Percentiles rank a stretch among this genome's conserved stretches.
phyloP scores from a whole-genome alignment of 35 echinoderm and acorn worm species.

The Lytechinus variegatus region DNA sequence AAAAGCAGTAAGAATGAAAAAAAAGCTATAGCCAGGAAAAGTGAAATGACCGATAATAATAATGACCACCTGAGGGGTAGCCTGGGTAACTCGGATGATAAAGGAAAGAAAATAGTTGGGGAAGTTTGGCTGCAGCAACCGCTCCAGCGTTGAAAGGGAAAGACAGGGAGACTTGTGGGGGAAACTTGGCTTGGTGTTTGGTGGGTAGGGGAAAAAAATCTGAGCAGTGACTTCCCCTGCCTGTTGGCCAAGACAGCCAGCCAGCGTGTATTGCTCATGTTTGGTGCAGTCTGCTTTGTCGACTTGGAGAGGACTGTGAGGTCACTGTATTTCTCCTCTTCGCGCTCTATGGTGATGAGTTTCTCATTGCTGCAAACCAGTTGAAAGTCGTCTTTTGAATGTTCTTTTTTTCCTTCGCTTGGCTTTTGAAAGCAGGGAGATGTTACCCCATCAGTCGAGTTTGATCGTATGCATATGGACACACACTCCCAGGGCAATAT shows the following conservation, averaged over 20 bases:
- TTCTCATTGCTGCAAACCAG: neutral
- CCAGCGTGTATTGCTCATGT: neutral
- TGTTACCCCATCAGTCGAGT: neutral
- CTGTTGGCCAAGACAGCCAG: neutral
- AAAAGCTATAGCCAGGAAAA: neutral
- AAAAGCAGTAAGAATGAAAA: neutral
- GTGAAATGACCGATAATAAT: neutral
- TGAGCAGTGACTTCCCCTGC: slow-evolving; percentile 7
- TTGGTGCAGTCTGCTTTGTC: neutral
- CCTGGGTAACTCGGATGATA: neutral
- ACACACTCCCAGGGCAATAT: slow-evolving; percentile 9
- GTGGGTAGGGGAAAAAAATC: neutral
- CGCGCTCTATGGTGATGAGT: neutral
- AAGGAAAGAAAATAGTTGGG: neutral
- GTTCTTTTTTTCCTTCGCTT: neutral
- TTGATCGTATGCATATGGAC: slow-evolving; percentile 27
- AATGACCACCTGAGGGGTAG: slow-evolving; percentile 7
- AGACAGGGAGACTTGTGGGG: slow-evolving; percentile 7
- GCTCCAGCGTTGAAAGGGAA: slow-evolving; percentile 8
- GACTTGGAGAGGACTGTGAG: neutral
- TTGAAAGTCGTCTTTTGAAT: neutral
- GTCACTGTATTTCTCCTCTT: neutral
- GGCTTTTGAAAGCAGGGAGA: neutral
- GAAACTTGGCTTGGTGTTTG: neutral
- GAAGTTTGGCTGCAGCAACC: neutral